phyloP scores from a whole-genome alignment of 1,140 invertebrate species.

The Hyles euphorbiae region DNA sequence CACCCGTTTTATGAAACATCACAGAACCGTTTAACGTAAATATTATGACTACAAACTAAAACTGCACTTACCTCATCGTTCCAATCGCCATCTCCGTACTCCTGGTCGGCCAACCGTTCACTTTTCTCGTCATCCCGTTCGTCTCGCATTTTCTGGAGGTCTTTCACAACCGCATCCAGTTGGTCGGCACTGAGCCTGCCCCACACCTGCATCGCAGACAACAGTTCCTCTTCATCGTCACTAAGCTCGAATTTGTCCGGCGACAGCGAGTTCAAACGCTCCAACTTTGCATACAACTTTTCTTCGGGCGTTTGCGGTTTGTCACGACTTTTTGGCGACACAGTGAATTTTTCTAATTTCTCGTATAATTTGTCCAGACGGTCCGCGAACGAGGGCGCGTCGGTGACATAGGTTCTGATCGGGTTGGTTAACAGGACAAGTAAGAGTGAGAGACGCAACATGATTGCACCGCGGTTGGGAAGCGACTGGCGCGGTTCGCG shows the following conservation, averaged over 20 bases:
- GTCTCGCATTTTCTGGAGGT: constrained; percentile 44
- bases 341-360: constrained; percentile 49
- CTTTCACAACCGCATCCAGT: constrained; percentile 38
- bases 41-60: neutral
- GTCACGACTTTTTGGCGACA: constrained; percentile 18
- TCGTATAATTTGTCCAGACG: constrained; percentile 48
- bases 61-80: constrained; percentile 53
- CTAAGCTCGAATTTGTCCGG: constrained; percentile 27
- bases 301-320: constrained; percentile 22
- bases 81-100: constrained; percentile 43
- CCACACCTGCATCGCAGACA: constrained; percentile 52
- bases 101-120: constrained; percentile 33
- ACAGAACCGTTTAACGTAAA: neutral
- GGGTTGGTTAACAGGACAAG: constrained; percentile 33
- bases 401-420: constrained; percentile 43
- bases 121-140: constrained; percentile 27
- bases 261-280: constrained; percentile 43
- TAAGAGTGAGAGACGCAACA: constrained; percentile 44
- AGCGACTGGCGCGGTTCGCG: constrained; percentile 30
- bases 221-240: constrained; percentile 53
- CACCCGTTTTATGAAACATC: neutral
- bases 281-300: constrained; percentile 50
- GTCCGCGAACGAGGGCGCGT: constrained; percentile 41
- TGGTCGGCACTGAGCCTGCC: constrained; percentile 44
- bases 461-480: constrained; percentile 29